Percentiles rank a stretch among this genome's conserved stretches.
phyloP scores from a whole-genome alignment of 1,140 invertebrate genomes.

The Palaemon carinicauda region DNA sequence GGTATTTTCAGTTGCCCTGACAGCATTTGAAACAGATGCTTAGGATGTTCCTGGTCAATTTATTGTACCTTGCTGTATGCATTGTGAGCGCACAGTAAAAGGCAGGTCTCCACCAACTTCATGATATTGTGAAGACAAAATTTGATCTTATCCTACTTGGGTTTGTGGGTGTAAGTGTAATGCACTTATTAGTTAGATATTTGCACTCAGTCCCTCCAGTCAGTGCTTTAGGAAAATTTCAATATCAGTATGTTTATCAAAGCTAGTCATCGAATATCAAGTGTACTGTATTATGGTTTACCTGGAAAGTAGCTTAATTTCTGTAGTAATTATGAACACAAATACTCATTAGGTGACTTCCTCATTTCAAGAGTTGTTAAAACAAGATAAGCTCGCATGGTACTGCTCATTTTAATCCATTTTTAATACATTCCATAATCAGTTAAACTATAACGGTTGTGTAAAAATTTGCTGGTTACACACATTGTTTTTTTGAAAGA shows the following conservation, averaged over 20 bases:
- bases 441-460: no score
- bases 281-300: no score
- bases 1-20: no score
- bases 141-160: no score
- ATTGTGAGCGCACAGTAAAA: no score
- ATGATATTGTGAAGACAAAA: no score
- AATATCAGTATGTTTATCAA: background rate
- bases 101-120: no score
- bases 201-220: conserved; percentile 40
- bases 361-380: no score
- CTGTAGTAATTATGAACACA: background rate
- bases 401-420: background rate
- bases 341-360: background rate
- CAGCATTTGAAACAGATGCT: no score
- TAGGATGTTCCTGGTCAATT: no score
- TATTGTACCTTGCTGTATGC: no score
- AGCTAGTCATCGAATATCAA: background rate
- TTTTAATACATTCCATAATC: background rate
- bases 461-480: background rate
- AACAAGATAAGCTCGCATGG: no score
- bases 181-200: background rate
- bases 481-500: background rate
- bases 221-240: conserved; percentile 28
- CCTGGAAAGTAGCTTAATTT: background rate
- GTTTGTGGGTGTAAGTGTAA: background rate